Evolutionary conservation across 2,888 invertebrate genomes (phyloP), one percentile per base, ranked within the genome.

Genomic region (Ferrisia virgata): DNA sequence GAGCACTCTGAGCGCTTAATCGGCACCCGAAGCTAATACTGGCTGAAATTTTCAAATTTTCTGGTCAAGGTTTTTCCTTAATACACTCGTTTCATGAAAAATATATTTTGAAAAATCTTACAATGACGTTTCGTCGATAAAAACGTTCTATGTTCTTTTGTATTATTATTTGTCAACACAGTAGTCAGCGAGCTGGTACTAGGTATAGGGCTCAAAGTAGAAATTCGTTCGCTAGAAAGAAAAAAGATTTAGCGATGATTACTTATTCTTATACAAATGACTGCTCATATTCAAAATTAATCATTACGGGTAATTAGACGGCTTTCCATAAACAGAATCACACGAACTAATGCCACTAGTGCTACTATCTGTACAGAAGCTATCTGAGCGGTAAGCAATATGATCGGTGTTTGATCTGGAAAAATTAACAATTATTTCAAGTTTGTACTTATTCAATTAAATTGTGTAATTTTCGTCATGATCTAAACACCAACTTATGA

Each of bases 131-230:
- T 82, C 8, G 72, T 72, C 8, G 82, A 69, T 28, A 82, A 36
- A 31, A 82, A 82, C 18, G 82, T 40, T 5, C 82, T 69, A n/a
- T 72, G 43, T 13, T 82, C 82, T 43, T 82, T 82, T n/a, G 18
- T 40, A 18, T 84, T 79, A 64, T 22, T 39, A 79, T 79, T 79
- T n/a, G 79, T 25, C 40, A 84, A 84, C 31, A 86, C 82, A 6
- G 86, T 86, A 18, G 86, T 85, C 47, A 87, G 85, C 2, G 87
- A 87, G 76, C 87, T 86, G 86, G 95, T 93, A 89, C 96, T 96
- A 25, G 96, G 95, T 88, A 96, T 95, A 0, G 96, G 96, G 89
- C 96, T 96, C 33, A 97, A 91, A 79, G 94, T 94, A 87, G 93
- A 92, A 86, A 86, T 92, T 88, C 93, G 91, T 86, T 94, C 94